A percentile compares a stretch with the other conserved stretches of the same genome.
Evolutionary conservation across 1,140 invertebrate genomes (phyloP).

Genomic region (Anoplophora glabripennis): DNA sequence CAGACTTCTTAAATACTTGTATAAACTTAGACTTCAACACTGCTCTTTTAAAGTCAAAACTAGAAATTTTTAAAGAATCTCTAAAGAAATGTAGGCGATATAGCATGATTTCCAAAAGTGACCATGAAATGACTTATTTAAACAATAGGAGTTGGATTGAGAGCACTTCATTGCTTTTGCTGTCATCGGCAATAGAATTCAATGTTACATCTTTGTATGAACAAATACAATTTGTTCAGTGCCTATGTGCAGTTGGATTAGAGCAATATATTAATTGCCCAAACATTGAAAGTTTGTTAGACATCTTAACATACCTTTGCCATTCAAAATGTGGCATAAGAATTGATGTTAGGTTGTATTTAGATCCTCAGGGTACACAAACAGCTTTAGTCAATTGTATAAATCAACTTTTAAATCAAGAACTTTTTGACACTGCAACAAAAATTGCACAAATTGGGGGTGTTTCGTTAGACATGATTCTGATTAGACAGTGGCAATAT

Average conservation of each 20-base stretch:
- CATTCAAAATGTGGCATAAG: slow-evolving; percentile 45
- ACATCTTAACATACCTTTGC: slow-evolving; percentile 54
- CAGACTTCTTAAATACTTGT: slow-evolving; percentile 51
- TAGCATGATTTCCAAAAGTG: slow-evolving; percentile 36
- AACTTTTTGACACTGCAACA: slow-evolving; percentile 56
- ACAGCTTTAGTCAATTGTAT: slow-evolving; percentile 53
- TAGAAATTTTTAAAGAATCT: slow-evolving; percentile 30
- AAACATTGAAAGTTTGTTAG: slow-evolving; percentile 52
- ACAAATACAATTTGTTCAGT: slow-evolving; percentile 46
- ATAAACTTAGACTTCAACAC: slow-evolving; percentile 39
- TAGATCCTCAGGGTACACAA: slow-evolving; percentile 39
- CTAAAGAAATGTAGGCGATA: slow-evolving; percentile 33
- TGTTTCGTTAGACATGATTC: slow-evolving; percentile 52
- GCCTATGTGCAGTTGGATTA: slow-evolving; percentile 26
- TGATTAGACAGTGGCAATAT: slow-evolving; percentile 54
- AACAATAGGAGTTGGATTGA: slow-evolving; percentile 54
- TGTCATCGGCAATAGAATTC: slow-evolving; percentile 54
- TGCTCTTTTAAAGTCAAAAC: slow-evolving; percentile 25
- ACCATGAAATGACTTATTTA: slow-evolving; percentile 42
- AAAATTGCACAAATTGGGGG: slow-evolving; percentile 55
- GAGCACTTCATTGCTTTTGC: slow-evolving; percentile 54
- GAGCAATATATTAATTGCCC: slow-evolving; percentile 54
- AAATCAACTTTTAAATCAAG: slow-evolving; percentile 50
- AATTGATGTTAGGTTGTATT: slow-evolving; percentile 43
- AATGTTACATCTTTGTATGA: slow-evolving; percentile 56